Percentiles rank a stretch among this genome's conserved stretches.
Evolutionary conservation across 2,888 invertebrate species (phyloP).

Genomic region (Philopedon plagiatum): DNA sequence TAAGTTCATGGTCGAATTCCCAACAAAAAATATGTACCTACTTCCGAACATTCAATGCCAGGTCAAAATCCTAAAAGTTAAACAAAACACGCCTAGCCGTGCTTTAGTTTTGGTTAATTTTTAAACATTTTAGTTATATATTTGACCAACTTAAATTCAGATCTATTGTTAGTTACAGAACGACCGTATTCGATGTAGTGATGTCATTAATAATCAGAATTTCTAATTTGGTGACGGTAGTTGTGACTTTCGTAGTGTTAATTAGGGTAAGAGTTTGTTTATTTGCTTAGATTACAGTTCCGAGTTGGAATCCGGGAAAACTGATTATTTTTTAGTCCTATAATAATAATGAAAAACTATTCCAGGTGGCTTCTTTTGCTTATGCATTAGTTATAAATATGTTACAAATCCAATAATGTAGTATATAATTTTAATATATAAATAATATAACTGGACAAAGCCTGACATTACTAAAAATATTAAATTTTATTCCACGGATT

Average conservation of each 20-base stretch:
- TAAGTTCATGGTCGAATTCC: not conserved
- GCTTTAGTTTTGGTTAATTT: not conserved
- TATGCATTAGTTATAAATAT: too few species aligned
- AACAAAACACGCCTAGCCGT: not conserved
- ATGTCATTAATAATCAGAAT: not conserved
- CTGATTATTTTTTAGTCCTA: too few species aligned
- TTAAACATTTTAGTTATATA: slow-evolving; percentile 5
- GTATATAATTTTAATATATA: too few species aligned
- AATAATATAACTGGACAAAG: too few species aligned
- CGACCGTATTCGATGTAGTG: not conserved
- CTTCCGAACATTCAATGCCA: not conserved
- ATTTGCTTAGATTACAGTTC: too few species aligned
- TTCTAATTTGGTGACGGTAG: not conserved
- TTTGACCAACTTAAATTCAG: not conserved
- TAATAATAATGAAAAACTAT: too few species aligned
- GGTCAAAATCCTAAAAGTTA: slow-evolving; percentile 12
- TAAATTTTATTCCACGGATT: too few species aligned
- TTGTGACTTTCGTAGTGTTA: not conserved
- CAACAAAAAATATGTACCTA: not conserved
- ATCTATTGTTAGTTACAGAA: not conserved
- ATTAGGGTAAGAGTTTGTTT: not conserved
- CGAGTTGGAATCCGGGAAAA: too few species aligned
- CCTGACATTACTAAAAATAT: too few species aligned
- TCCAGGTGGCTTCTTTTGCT: too few species aligned
- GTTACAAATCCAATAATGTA: too few species aligned